phyloP scores from a whole-genome alignment of 2,113 vertebrate genomes.

The Hydropotes inermis region DNA sequence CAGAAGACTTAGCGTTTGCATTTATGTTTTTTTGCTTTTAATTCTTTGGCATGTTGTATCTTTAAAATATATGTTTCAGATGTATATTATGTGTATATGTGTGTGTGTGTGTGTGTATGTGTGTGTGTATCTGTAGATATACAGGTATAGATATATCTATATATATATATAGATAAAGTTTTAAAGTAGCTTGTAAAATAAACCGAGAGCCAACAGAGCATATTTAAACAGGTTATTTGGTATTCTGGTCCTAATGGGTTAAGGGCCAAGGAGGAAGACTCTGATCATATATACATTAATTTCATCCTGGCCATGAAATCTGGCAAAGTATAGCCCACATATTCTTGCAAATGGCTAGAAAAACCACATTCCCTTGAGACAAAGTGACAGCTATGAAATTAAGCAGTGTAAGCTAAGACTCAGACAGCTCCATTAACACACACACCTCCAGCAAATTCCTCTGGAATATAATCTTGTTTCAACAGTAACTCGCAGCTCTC shows the following conservation, averaged over 20 bases:
- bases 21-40: background rate
- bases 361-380: conserved; percentile 42
- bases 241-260: conserved; percentile 36
- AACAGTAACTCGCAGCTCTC: background rate
- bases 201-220: background rate
- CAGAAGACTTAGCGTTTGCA: background rate
- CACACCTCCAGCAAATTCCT: conserved; percentile 52
- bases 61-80: background rate
- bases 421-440: conserved; percentile 58
- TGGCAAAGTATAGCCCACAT: background rate
- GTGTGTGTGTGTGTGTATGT: accelerated
- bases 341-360: conserved; percentile 57
- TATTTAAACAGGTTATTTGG: conserved; percentile 50
- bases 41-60: conserved; percentile 23
- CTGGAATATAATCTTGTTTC: conserved; percentile 24
- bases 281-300: background rate
- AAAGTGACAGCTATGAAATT: conserved; percentile 57
- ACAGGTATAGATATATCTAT: background rate
- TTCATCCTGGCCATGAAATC: background rate
- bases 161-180: too few species aligned
- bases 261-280: conserved; percentile 4
- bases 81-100: background rate
- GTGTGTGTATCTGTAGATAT: background rate
- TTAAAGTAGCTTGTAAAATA: conserved; percentile 51
- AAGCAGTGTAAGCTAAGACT: conserved; percentile 42